Conservation (phyloP, 2,888 invertebrate species). For the Morpho helenor region DNA sequence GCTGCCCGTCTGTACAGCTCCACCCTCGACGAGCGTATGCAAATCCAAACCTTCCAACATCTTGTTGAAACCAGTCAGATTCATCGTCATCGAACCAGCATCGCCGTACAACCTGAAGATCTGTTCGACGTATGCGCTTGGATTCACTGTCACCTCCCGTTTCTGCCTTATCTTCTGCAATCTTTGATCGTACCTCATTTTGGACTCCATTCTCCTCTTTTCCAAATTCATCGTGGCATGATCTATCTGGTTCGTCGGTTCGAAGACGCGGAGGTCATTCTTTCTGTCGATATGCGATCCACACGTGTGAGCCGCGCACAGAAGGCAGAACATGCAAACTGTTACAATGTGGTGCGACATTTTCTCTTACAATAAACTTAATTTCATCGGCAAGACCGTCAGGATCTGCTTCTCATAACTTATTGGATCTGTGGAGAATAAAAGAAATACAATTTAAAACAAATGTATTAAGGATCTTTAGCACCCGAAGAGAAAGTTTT, state of each 20-base stretch:
- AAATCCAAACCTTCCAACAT: slow-evolving; percentile 82
- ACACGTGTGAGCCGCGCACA: slow-evolving; percentile 89
- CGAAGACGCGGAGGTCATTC: slow-evolving; percentile 39
- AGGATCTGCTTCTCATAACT: slow-evolving; percentile 26
- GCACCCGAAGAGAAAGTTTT: too few species aligned
- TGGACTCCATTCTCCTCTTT: slow-evolving; percentile 39
- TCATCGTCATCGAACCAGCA: slow-evolving; percentile 81
- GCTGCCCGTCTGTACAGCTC: slow-evolving; percentile 44
- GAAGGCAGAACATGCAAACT: slow-evolving; percentile 90
- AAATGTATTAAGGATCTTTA: too few species aligned
- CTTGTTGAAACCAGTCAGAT: slow-evolving; percentile 82
- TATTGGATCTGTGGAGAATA: slow-evolving; percentile 29
- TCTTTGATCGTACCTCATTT: slow-evolving; percentile 44
- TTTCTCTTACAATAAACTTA: slow-evolving; percentile 26
- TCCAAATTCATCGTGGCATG: slow-evolving; percentile 40
- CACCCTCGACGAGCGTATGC: slow-evolving; percentile 68
- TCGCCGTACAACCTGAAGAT: slow-evolving; percentile 84
- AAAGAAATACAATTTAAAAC: neutral
- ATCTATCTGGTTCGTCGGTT: slow-evolving; percentile 34
- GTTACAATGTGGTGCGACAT: slow-evolving; percentile 82
- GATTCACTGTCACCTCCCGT: slow-evolving; percentile 55
- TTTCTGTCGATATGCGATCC: slow-evolving; percentile 82
- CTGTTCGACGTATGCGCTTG: slow-evolving; percentile 81
- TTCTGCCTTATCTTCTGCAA: slow-evolving; percentile 43
- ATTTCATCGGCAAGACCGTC: slow-evolving; percentile 6